phyloP scores from a whole-genome alignment of 2,888 invertebrate genomes.

The Hymenopus coronatus region DNA sequence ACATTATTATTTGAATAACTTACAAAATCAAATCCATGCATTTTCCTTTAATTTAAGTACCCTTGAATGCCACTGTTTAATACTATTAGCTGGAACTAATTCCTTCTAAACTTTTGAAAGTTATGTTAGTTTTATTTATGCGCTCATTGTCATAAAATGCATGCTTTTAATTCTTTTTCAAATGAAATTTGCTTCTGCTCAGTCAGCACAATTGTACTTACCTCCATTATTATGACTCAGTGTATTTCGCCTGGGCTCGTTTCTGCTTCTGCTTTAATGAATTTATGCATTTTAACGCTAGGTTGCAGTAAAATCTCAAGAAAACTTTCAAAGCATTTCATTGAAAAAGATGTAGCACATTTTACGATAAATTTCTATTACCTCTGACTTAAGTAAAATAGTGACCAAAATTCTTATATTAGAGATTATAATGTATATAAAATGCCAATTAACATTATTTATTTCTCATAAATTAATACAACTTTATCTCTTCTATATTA shows the following conservation, averaged over 20 bases:
- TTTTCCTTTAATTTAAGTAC: background rate
- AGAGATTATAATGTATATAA: too few relatives aligned
- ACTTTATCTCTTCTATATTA: too few relatives aligned
- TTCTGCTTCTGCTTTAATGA: background rate
- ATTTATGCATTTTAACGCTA: background rate
- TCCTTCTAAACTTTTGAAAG: background rate
- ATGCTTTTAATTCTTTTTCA: background rate
- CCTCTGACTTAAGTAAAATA: background rate
- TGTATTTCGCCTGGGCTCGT: background rate
- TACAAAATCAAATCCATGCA: background rate
- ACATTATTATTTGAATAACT: background rate
- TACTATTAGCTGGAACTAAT: background rate
- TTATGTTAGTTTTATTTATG: background rate
- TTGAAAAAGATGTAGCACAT: background rate
- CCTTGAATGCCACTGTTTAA: too few relatives aligned
- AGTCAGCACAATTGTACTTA: slow-evolving; percentile 14
- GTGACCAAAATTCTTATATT: too few relatives aligned
- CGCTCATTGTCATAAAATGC: background rate
- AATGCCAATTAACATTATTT: too few relatives aligned
- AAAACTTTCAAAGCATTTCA: background rate
- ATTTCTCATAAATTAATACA: too few relatives aligned
- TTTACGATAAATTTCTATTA: too few relatives aligned
- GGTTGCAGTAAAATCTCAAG: background rate
- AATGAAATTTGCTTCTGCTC: background rate
- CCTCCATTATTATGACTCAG: slow-evolving; percentile 26